A percentile compares a stretch with the other conserved stretches of the same genome.
phyloP scores from a whole-genome alignment of 2,113 vertebrate species.

The Oncorhynchus nerka region DNA sequence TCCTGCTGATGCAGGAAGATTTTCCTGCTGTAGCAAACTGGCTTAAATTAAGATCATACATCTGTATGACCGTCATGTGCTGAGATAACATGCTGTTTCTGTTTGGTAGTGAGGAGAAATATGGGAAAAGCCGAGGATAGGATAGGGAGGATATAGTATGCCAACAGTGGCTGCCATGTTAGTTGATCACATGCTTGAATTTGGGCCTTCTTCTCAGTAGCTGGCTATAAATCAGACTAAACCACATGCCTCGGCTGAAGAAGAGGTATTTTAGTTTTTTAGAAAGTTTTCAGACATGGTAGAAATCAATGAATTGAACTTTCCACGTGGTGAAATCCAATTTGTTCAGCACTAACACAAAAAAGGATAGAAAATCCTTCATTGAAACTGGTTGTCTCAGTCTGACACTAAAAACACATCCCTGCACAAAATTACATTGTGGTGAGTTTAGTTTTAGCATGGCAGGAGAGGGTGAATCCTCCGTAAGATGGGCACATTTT shows the following conservation, averaged over 20 bases:
- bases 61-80: background rate
- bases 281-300: background rate
- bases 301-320: background rate
- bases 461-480: conserved; percentile 68
- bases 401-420: background rate
- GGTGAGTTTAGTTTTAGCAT: background rate
- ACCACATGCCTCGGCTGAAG: background rate
- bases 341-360: background rate
- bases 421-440: too few relatives aligned
- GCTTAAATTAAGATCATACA: too few relatives aligned
- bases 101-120: conserved; percentile 1
- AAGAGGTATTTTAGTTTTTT: background rate
- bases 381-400: background rate
- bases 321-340: background rate
- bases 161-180: conserved; percentile 14
- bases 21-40: too few relatives aligned
- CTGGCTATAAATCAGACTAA: background rate
- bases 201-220: conserved; percentile 2
- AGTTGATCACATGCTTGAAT: conserved; percentile 27
- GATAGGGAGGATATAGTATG: conserved; percentile 2
- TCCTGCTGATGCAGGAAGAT: too few relatives aligned
- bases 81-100: background rate
- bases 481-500: conserved; percentile 58
- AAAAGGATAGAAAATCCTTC: background rate
- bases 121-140: background rate